Conservation (phyloP, 2,888 invertebrate genomes). For the Euzetes globulus region DNA sequence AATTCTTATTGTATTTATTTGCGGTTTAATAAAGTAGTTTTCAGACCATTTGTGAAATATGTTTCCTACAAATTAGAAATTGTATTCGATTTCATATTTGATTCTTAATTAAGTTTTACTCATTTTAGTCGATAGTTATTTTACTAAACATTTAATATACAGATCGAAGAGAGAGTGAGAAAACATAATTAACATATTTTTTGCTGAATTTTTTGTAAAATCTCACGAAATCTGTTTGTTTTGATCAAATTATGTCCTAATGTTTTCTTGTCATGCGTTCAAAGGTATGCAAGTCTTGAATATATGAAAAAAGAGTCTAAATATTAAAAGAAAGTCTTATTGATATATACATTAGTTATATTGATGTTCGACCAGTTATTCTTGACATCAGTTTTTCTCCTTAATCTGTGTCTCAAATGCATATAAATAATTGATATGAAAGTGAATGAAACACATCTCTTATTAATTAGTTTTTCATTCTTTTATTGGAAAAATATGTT, state of each 20-base stretch:
- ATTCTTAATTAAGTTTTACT: too few species aligned
- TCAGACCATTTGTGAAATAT: too few species aligned
- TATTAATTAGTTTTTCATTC: too few species aligned
- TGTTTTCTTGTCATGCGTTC: slow-evolving; percentile 18
- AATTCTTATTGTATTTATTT: not conserved
- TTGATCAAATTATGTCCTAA: not conserved
- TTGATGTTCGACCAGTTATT: not conserved
- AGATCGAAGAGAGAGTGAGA: not conserved
- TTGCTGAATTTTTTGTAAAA: not conserved
- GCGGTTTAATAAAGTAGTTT: too few species aligned
- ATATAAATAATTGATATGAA: not conserved
- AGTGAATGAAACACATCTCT: too few species aligned
- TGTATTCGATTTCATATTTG: too few species aligned
- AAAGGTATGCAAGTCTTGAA: not conserved
- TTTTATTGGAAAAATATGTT: too few species aligned
- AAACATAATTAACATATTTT: slow-evolving; percentile 2
- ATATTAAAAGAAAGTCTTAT: not conserved
- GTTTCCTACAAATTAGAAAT: too few species aligned
- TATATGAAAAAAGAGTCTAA: not conserved
- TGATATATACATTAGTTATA: slow-evolving; percentile 10
- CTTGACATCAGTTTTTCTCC: not conserved
- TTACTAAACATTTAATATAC: not conserved
- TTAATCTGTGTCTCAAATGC: not conserved
- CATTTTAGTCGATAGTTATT: not conserved
- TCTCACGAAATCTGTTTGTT: not conserved